Percentiles rank a stretch among this genome's conserved stretches.
Conservation (phyloP, 2,797 vertebrate species). For the Falco novaeseelandiae region DNA sequence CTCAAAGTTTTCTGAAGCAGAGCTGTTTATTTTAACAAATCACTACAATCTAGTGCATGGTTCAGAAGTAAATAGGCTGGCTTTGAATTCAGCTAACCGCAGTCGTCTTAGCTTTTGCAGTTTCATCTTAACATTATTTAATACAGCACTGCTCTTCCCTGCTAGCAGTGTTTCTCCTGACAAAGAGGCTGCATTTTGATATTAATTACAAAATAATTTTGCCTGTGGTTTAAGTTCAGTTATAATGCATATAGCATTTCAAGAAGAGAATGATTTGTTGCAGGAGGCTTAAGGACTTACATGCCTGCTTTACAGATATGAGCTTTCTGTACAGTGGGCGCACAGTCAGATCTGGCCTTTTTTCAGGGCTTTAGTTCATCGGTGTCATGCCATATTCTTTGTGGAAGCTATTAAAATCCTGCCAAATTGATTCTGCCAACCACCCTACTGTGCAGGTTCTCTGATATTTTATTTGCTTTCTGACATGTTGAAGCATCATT, state of each 20-base stretch:
- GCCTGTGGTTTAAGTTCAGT: background rate
- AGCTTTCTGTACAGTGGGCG: background rate
- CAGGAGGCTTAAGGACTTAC: background rate
- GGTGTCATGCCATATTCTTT: rapidly evolving
- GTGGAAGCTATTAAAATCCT: background rate
- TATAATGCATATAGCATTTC: background rate
- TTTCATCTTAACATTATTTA: background rate
- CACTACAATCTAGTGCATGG: background rate
- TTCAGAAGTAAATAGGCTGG: background rate
- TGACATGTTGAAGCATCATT: rapidly evolving
- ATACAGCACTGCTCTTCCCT: background rate
- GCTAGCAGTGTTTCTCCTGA: background rate
- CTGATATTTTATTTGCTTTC: background rate
- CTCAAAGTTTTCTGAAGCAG: background rate
- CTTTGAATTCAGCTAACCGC: background rate
- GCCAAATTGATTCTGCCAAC: background rate
- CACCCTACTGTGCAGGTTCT: background rate
- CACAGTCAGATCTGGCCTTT: background rate
- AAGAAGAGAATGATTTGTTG: background rate
- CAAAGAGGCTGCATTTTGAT: background rate
- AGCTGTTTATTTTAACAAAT: background rate
- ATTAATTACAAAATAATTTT: background rate
- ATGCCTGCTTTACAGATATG: background rate
- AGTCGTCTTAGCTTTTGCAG: background rate
- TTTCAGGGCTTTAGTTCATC: background rate